These are phyloP conservation scores for Magallana nippona DNA, from an alignment of 2,888 invertebrate genomes.

Conservation along the genomic window DNA sequence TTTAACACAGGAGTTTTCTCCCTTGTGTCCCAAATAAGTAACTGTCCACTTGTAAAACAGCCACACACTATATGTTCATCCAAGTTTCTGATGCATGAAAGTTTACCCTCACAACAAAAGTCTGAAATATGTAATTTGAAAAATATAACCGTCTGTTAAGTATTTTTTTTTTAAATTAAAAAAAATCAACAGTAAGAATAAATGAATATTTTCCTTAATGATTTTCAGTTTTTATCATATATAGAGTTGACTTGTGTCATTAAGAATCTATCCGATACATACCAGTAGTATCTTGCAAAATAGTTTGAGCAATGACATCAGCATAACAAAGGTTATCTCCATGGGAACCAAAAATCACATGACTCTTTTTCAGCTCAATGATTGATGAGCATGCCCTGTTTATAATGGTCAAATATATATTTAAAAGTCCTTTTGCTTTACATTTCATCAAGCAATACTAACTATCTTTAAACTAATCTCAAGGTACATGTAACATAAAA, in stretches of 20 bases:
- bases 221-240: too few species aligned
- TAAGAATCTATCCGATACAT: background rate
- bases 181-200: too few species aligned
- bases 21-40: constrained; percentile 13
- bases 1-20: background rate
- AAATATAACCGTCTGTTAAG: background rate
- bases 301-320: background rate
- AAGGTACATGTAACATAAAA: too few species aligned
- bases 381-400: background rate
- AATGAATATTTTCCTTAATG: too few species aligned
- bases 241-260: too few species aligned
- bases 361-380: background rate
- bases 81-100: background rate
- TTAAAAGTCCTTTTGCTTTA: too few species aligned
- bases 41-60: background rate
- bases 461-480: too few species aligned
- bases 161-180: background rate
- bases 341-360: constrained; percentile 26
- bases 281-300: constrained; percentile 11
- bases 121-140: background rate
- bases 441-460: too few species aligned
- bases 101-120: background rate
- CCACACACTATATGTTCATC: background rate
- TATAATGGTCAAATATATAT: too few species aligned
- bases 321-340: background rate